A percentile compares a stretch with the other conserved stretches of the same genome.
Conservation (phyloP, 2,113 vertebrate genomes). For the Thinocorus orbignyianus region DNA sequence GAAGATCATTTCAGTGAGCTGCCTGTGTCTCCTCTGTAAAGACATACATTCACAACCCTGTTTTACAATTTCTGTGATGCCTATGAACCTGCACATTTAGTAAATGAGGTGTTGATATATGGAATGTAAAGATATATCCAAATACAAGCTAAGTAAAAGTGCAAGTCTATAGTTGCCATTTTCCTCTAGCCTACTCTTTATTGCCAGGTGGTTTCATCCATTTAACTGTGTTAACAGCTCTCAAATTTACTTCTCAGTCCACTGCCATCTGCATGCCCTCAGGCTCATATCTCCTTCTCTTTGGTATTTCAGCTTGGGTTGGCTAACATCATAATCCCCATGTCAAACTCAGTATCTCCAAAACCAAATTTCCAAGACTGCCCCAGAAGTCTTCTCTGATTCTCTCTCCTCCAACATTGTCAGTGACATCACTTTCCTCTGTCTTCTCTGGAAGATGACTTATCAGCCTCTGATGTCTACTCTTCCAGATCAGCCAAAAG, state of each 20-base stretch:
- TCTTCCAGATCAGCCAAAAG: not conserved
- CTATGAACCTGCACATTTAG: not conserved
- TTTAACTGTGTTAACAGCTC: not conserved
- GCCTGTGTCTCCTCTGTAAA: not conserved
- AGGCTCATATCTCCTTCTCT: not conserved
- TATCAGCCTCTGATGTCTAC: fast-evolving
- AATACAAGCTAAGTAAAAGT: not conserved
- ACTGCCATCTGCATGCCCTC: not conserved
- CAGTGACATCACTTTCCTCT: not conserved
- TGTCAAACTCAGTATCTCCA: not conserved
- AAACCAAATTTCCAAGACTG: not conserved
- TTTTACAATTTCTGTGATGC: not conserved
- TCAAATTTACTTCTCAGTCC: not conserved
- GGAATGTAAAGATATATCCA: not conserved
- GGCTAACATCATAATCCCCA: not conserved
- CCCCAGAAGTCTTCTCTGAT: not conserved
- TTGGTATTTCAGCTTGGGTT: not conserved
- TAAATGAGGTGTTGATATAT: not conserved
- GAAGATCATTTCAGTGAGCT: not conserved
- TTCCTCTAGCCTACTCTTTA: not conserved
- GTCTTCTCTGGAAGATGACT: not conserved
- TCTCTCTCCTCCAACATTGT: not conserved
- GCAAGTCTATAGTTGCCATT: not conserved
- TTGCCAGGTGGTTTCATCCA: not conserved
- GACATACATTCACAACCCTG: not conserved